Conservation (phyloP, 1,140 invertebrate genomes). For the Aphis gossypii region DNA sequence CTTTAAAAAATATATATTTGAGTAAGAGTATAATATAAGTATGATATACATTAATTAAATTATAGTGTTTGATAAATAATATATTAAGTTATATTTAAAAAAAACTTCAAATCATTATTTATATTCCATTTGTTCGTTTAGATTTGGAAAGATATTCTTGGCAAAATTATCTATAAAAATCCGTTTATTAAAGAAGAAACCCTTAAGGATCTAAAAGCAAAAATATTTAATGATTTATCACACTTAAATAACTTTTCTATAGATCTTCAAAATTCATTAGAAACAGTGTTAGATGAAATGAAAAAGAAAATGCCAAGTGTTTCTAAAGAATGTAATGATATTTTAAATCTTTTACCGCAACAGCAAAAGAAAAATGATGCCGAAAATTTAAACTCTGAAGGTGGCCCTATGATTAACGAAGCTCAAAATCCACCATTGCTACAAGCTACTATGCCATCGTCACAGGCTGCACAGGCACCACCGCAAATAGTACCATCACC, state of each 20-base stretch:
- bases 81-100: background rate
- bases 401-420: too few relatives aligned
- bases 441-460: background rate
- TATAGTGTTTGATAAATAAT: background rate
- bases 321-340: background rate
- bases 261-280: background rate
- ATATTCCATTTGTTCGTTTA: background rate
- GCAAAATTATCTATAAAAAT: background rate
- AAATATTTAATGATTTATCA: background rate
- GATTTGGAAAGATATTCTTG: background rate
- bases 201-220: background rate
- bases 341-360: background rate
- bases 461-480: background rate
- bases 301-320: background rate
- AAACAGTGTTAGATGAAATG: background rate
- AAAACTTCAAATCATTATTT: background rate
- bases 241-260: background rate
- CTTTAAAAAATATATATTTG: background rate
- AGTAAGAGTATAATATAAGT: background rate
- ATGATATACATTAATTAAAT: background rate
- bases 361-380: too few relatives aligned
- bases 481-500: background rate
- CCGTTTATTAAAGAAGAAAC: background rate
- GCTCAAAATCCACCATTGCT: background rate
- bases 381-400: too few relatives aligned